A percentile compares a stretch with the other conserved stretches of the same genome.
phyloP scores from a whole-genome alignment of 2,888 invertebrate genomes.

The Galeruca laticollis region DNA sequence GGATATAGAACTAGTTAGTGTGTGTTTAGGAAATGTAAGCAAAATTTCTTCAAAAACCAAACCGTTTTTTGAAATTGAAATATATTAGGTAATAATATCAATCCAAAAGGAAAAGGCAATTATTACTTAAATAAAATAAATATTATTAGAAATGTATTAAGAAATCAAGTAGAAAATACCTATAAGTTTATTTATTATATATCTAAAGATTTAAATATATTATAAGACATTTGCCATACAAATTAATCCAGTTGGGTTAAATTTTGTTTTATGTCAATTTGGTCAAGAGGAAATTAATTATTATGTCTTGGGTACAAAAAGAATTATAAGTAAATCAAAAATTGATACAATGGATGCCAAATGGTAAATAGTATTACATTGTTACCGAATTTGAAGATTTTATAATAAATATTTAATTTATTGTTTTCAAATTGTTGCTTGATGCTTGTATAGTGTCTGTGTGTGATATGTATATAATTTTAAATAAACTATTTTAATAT shows the following conservation, averaged over 20 bases:
- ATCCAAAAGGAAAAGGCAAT: too few species aligned
- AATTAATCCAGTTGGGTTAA: neutral
- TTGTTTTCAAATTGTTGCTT: conserved; percentile 2
- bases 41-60: too few species aligned
- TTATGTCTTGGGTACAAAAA: neutral
- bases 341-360: too few species aligned
- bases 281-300: neutral
- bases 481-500: conserved; percentile 10
- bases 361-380: neutral
- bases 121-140: too few species aligned
- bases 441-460: neutral
- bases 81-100: too few species aligned
- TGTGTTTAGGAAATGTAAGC: too few species aligned
- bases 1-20: too few species aligned
- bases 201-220: neutral
- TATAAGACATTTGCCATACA: neutral
- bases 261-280: neutral
- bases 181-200: too few species aligned
- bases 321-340: neutral
- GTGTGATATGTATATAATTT: conserved; percentile 12
- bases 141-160: too few species aligned
- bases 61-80: too few species aligned
- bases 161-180: too few species aligned
- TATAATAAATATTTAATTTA: conserved; percentile 9
- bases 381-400: neutral